Percentiles rank a stretch among this genome's conserved stretches.
phyloP scores from a whole-genome alignment of 2,113 vertebrate genomes.

The Craseonycteris thonglongyai region DNA sequence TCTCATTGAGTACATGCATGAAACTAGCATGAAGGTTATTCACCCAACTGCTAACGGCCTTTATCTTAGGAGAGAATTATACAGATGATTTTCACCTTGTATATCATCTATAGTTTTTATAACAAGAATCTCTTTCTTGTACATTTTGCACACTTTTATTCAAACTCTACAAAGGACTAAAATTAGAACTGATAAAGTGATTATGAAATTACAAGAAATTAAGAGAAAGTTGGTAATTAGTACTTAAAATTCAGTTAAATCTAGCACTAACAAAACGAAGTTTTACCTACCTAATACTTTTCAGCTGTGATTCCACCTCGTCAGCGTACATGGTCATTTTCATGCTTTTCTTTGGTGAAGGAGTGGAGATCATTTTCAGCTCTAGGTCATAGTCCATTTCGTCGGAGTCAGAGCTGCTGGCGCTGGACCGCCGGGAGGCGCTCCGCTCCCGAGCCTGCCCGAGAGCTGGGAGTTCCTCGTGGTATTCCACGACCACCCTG shows the following conservation, averaged over 20 bases:
- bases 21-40: neutral
- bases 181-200: neutral
- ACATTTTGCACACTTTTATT: neutral
- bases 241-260: conserved; percentile 42
- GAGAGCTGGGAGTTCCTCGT: conserved; percentile 81
- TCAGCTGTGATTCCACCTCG: conserved; percentile 92
- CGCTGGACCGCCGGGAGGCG: conserved; percentile 64
- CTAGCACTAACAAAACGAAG: neutral
- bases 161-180: neutral
- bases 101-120: neutral
- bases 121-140: neutral
- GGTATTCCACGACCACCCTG: conserved; percentile 93
- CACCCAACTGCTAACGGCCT: neutral
- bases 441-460: conserved; percentile 76
- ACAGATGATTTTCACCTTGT: neutral
- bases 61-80: neutral
- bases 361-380: conserved; percentile 98
- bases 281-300: conserved; percentile 86
- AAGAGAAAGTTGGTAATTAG: neutral
- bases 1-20: neutral
- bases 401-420: conserved; percentile 90
- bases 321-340: conserved; percentile 99
- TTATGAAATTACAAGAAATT: neutral
- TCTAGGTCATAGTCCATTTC: conserved; percentile 99
- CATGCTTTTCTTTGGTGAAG: conserved; percentile 97